phyloP scores from a whole-genome alignment of 2,888 invertebrate species.

The Lasioglossum marginatum region DNA sequence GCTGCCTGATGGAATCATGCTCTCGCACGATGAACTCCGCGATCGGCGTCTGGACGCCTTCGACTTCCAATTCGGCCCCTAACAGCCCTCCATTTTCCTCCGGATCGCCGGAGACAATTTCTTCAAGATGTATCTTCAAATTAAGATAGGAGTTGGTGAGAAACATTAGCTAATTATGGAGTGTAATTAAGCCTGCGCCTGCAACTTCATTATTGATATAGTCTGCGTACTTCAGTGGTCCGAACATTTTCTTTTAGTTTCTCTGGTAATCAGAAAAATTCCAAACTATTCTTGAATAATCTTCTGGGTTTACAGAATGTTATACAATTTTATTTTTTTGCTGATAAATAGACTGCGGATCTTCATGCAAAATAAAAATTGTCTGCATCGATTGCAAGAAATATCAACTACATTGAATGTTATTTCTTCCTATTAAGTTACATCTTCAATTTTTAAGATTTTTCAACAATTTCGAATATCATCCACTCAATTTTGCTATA shows the following conservation, averaged over 20 bases:
- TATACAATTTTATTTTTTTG: background rate
- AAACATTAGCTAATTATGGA: background rate
- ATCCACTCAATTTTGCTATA: too few species aligned
- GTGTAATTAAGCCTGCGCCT: background rate
- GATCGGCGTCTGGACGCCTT: background rate
- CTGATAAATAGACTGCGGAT: too few species aligned
- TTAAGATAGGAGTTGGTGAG: background rate
- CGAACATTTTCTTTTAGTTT: background rate
- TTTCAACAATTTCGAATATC: too few species aligned
- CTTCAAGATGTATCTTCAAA: background rate
- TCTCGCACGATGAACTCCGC: slow-evolving; percentile 7
- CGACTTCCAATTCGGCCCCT: background rate
- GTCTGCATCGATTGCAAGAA: too few species aligned
- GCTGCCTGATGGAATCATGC: slow-evolving; percentile 15
- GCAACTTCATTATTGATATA: background rate
- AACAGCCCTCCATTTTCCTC: background rate
- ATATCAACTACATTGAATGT: too few species aligned
- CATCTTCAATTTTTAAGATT: too few species aligned
- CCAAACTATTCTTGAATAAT: background rate
- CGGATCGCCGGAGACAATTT: background rate
- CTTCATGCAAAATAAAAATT: too few species aligned
- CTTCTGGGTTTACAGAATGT: background rate
- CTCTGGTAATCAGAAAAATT: fast-evolving
- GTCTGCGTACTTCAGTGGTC: background rate
- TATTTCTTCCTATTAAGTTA: too few species aligned